phyloP scores from a whole-genome alignment of 2,888 invertebrate genomes.

The Poecilobothrus nobilitatus region DNA sequence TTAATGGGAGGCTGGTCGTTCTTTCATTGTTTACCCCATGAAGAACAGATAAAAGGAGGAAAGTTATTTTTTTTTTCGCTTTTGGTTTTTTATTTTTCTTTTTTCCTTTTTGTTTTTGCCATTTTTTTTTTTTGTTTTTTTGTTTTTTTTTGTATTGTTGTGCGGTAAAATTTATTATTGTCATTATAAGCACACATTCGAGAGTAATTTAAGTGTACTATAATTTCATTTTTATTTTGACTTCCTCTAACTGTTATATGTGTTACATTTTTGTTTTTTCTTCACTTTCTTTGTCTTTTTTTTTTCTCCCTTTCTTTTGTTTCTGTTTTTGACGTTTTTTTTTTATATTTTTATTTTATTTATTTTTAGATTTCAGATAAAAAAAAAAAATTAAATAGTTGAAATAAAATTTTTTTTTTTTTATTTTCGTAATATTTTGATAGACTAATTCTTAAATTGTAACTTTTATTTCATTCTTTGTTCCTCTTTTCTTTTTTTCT shows the following conservation, averaged over 20 bases:
- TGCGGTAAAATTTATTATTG: conserved; percentile 3
- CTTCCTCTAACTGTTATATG: neutral
- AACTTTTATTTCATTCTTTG: too few species aligned
- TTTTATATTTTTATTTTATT: neutral
- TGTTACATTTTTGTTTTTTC: neutral
- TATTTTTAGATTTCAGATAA: neutral
- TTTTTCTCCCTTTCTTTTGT: neutral
- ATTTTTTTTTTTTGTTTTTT: neutral
- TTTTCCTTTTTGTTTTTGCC: too few species aligned
- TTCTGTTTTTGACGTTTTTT: neutral
- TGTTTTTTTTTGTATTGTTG: neutral
- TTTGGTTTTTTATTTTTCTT: too few species aligned
- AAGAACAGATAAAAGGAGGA: neutral
- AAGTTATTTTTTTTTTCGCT: neutral
- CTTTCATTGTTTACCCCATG: neutral
- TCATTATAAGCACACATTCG: conserved; percentile 1
- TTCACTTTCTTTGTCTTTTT: neutral
- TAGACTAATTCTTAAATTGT: too few species aligned
- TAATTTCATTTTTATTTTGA: conserved; percentile 6
- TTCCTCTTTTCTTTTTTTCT: too few species aligned
- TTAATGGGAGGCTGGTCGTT: neutral
- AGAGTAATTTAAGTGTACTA: conserved; percentile 6
- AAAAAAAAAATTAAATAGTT: too few species aligned
- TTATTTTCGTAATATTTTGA: too few species aligned
- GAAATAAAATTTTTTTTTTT: too few species aligned